Conservation (phyloP, 2,888 invertebrate species). For the Hololepta plana region DNA sequence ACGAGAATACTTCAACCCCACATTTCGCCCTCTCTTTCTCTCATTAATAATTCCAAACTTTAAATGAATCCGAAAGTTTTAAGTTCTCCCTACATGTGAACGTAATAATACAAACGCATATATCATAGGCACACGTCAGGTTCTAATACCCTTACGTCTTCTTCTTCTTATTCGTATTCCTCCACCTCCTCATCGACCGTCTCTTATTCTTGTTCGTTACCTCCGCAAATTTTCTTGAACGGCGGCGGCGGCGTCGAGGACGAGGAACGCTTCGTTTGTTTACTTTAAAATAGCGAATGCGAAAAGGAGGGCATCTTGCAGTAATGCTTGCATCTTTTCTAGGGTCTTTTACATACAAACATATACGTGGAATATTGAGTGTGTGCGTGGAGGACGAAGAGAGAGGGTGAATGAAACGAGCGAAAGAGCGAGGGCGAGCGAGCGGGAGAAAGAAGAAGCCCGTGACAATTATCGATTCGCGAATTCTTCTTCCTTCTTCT, state of each 20-base stretch:
- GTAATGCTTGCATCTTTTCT: too few species aligned
- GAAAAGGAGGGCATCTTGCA: too few species aligned
- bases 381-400: constrained; percentile 10
- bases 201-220: constrained; percentile 3
- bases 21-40: constrained; percentile 7
- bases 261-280: too few species aligned
- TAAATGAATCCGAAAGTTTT: constrained; percentile 24
- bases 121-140: constrained; percentile 15
- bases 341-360: too few species aligned
- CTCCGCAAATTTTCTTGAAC: too few species aligned
- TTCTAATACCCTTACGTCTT: constrained; percentile 13
- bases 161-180: constrained; percentile 11
- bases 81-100: constrained; percentile 21
- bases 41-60: constrained; percentile 27
- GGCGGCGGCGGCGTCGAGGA: too few species aligned
- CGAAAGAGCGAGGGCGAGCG: constrained; percentile 5
- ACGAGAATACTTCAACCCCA: too few species aligned
- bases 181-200: too few species aligned
- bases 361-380: constrained; percentile 4
- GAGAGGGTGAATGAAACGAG: constrained; percentile 7
- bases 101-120: constrained; percentile 20
- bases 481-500: constrained; percentile 37
- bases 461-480: constrained; percentile 54
- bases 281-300: too few species aligned
- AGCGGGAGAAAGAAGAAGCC: constrained; percentile 13